Base-by-base conservation (phyloP, 2,888 invertebrate species). In the Aethes cnicana region DNA sequence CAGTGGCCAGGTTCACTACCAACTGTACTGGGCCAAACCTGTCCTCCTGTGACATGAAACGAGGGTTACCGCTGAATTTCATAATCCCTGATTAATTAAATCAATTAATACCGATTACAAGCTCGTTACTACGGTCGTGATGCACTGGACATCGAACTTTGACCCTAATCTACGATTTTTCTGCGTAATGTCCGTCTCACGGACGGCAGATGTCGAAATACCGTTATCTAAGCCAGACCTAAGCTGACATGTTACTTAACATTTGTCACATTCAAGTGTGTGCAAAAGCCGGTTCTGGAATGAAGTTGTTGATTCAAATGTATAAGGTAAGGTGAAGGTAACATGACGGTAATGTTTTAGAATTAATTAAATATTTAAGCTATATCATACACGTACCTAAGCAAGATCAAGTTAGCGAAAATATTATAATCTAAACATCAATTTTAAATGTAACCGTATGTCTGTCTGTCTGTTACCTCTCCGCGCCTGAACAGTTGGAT, bases 71-170 rank as follows among this genome's bases (percentile, higher is more conserved):
- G 30, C 20, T 32, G 43, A 32, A 32, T 32, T 30, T 35, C 35
- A 35, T 44, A 37, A 50, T 44, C 44, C 43, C 44, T 25, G 50
- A 50, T 50, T 50, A 44, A 44, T 44, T 50, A 11, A 44, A 37
- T 36, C 44, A 44, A 50, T 32, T 37, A 44, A 17, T 46, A 23
- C 14, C 21, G 11, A 44, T 30, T 37, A 18, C 18, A 9, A 14
- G 33, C 35, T 41, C 53, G 37, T 53, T 53, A 35, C 17, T 17
- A 11, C 37, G 57, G 36, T 68, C 74, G 76, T 77, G 74, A 66
- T 64, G 54, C 54, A 66, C 58, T 68, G 69, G 64, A 56, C 71
- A 69, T 58, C 65, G 70, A 75, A 69, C 71, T 71, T 62, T 69
- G 64, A 64, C 63, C 68, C 30, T 37, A 43, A 43, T 62, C 57